Evolutionary conservation across 2,888 invertebrate genomes (phyloP).

Genomic region (Ectemnius continuus): DNA sequence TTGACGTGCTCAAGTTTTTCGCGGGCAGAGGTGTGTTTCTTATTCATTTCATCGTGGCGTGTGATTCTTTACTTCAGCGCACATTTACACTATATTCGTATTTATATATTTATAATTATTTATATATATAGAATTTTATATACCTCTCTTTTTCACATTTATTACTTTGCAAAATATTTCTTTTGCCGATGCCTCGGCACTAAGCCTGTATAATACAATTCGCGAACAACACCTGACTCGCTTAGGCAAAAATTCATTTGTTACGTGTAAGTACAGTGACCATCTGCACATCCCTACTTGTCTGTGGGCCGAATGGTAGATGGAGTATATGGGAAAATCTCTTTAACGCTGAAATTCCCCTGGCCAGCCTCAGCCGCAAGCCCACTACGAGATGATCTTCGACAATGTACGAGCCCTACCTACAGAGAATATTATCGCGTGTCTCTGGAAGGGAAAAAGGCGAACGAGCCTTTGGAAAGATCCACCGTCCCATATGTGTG

Average conservation of each 20-base stretch:
- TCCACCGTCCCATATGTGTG: not conserved
- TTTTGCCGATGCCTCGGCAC: constrained; percentile 64
- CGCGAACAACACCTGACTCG: constrained; percentile 63
- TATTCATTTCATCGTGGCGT: constrained; percentile 47
- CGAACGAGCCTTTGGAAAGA: constrained; percentile 5
- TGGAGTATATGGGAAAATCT: no score
- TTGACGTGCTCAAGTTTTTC: constrained; percentile 54
- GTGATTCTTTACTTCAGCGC: constrained; percentile 55
- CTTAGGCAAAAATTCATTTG: constrained; percentile 67
- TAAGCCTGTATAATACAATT: constrained; percentile 72
- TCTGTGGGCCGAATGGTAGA: constrained; percentile 3
- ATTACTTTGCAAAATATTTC: constrained; percentile 71
- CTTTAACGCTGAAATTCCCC: no score
- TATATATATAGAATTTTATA: constrained; percentile 54
- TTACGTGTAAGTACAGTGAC: constrained; percentile 73
- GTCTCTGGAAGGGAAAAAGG: not conserved
- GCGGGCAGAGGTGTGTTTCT: constrained; percentile 52
- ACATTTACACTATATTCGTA: constrained; percentile 60
- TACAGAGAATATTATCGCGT: no score
- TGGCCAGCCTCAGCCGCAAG: no score
- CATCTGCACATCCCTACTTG: constrained; percentile 46
- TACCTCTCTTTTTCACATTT: constrained; percentile 62
- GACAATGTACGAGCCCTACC: constrained; percentile 31
- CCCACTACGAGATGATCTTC: no score
- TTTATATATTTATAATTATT: constrained; percentile 62